Evolutionary conservation across 2,888 invertebrate genomes (phyloP).

Genomic region (Hypercompe scribonia): DNA sequence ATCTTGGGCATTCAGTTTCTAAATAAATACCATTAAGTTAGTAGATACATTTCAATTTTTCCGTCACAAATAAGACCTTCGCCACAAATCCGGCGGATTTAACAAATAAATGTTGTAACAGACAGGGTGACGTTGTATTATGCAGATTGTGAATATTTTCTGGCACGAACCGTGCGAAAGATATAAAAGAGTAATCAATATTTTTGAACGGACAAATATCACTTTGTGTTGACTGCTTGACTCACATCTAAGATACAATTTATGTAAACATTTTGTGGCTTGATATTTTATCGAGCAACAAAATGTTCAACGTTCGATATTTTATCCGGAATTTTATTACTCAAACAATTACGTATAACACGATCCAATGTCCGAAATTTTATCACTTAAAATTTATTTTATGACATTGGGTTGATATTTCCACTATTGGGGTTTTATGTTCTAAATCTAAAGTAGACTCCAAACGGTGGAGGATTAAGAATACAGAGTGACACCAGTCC

Average conservation of each 20-base stretch:
- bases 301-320: too few relatives aligned
- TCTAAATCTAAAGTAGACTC: neutral
- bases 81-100: constrained; percentile 53
- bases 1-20: neutral
- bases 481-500: too few relatives aligned
- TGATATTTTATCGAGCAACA: too few relatives aligned
- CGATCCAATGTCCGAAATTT: neutral
- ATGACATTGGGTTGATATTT: neutral
- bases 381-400: neutral
- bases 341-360: neutral
- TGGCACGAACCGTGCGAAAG: neutral
- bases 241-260: neutral
- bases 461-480: too few relatives aligned
- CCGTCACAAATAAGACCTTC: constrained; percentile 37
- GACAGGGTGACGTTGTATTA: constrained; percentile 50
- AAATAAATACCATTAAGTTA: neutral
- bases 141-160: constrained; percentile 19
- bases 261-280: neutral
- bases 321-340: neutral
- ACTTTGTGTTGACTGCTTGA: neutral
- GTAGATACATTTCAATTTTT: constrained; percentile 13
- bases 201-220: neutral
- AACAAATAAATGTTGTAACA: constrained; percentile 64
- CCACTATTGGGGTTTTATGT: too few relatives aligned
- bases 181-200: neutral